phyloP scores from a whole-genome alignment of 2,113 vertebrate genomes.

The Dissostichus mawsoni region DNA sequence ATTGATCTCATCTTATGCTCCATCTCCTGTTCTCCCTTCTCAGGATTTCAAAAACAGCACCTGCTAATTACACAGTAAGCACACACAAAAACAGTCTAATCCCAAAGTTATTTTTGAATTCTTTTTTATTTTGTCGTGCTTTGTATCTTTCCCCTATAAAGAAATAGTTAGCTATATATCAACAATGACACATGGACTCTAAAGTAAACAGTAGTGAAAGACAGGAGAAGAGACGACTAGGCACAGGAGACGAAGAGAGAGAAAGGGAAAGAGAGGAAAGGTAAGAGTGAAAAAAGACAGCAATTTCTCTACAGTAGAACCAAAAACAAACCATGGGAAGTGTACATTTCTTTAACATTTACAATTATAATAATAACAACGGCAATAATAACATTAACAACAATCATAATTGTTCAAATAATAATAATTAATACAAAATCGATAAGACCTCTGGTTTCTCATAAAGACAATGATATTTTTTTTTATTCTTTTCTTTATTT shows the following conservation, averaged over 20 bases:
- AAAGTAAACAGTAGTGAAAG: slow-evolving; percentile 82
- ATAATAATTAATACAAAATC: slow-evolving; percentile 81
- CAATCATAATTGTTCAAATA: slow-evolving; percentile 84
- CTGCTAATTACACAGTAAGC: slow-evolving; percentile 57
- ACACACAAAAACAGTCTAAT: slow-evolving; percentile 48
- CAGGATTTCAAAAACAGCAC: slow-evolving; percentile 53
- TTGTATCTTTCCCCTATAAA: slow-evolving; percentile 88
- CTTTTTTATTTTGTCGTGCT: slow-evolving; percentile 88
- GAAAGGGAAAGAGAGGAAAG: slow-evolving; percentile 71
- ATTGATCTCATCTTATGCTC: slow-evolving; percentile 61
- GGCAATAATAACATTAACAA: slow-evolving; percentile 84
- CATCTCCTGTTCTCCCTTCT: slow-evolving; percentile 45
- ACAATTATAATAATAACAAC: slow-evolving; percentile 87
- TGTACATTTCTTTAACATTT: slow-evolving; percentile 86
- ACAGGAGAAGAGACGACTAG: slow-evolving; percentile 78
- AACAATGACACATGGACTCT: slow-evolving; percentile 85
- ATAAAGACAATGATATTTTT: slow-evolving; percentile 82
- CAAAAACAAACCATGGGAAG: slow-evolving; percentile 79
- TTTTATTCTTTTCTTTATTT: slow-evolving; percentile 70
- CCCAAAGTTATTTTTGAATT: slow-evolving; percentile 68
- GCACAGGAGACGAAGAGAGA: slow-evolving; percentile 77
- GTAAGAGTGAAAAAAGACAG: slow-evolving; percentile 74
- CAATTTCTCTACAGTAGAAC: slow-evolving; percentile 80
- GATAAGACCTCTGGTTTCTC: slow-evolving; percentile 84
- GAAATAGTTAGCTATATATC: slow-evolving; percentile 89